These are phyloP conservation scores for Lasioglossum oenotherae DNA, from an alignment of 2,888 invertebrate species.

Conservation along the genomic window DNA sequence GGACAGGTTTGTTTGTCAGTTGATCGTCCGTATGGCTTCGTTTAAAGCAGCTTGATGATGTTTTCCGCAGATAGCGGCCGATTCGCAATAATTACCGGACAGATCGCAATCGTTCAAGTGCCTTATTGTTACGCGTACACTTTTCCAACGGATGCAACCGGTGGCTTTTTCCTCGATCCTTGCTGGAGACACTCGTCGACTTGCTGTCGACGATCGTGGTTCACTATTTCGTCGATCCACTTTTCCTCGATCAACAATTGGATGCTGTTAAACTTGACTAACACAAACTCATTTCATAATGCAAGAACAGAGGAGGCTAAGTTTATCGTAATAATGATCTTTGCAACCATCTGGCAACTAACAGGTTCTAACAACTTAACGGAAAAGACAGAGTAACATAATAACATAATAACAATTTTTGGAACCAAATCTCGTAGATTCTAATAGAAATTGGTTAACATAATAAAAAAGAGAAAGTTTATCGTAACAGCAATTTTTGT, in stretches of 20 bases:
- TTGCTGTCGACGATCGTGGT: neutral
- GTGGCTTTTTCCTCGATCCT: conserved; percentile 1
- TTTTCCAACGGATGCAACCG: conserved; percentile 35
- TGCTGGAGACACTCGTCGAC: neutral
- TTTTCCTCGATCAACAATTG: neutral
- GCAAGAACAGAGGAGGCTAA: neutral
- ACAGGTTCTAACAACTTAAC: no score
- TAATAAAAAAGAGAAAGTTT: no score
- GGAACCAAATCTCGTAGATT: no score
- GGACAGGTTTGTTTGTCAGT: neutral
- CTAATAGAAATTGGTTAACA: no score
- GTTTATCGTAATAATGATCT: no score
- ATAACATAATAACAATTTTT: no score
- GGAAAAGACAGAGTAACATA: no score
- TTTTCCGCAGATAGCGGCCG: conserved; percentile 28
- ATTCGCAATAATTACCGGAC: conserved; percentile 53
- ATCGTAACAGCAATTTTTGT: no score
- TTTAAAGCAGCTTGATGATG: neutral
- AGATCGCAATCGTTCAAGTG: conserved; percentile 50
- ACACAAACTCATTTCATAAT: neutral
- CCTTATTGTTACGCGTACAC: conserved; percentile 53
- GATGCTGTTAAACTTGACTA: neutral
- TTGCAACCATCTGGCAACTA: no score
- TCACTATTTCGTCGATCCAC: neutral
- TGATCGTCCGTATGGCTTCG: neutral